Percentiles rank a stretch among this genome's conserved stretches.
Evolutionary conservation across 2,797 vertebrate species (phyloP).

Genomic region (Gambusia yucatana): DNA sequence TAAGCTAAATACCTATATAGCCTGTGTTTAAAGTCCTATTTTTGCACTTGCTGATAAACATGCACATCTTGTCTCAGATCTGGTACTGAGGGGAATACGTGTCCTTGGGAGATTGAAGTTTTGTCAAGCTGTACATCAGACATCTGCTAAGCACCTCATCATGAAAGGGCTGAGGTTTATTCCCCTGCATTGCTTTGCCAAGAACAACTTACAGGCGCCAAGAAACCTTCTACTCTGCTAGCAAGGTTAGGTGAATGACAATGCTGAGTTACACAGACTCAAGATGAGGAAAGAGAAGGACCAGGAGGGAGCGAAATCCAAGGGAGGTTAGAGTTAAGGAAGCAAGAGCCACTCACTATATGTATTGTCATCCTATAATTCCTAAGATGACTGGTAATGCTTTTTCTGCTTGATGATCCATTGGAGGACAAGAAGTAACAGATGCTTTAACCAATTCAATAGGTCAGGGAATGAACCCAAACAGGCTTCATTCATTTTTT

Average conservation of each 20-base stretch:
- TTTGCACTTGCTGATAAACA: constrained; percentile 39
- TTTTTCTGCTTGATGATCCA: constrained; percentile 74
- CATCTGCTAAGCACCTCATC: constrained; percentile 76
- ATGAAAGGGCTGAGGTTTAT: constrained; percentile 72
- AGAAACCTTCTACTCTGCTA: constrained; percentile 73
- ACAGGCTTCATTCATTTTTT: constrained; percentile 27
- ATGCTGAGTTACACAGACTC: constrained; percentile 63
- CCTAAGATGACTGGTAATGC: constrained; percentile 58
- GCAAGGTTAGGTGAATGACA: constrained; percentile 78
- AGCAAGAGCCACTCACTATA: constrained; percentile 33
- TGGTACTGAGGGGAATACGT: constrained; percentile 37
- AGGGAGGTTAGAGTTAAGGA: constrained; percentile 3
- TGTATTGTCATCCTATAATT: not conserved
- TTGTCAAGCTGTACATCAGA: constrained; percentile 70
- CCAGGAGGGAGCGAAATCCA: constrained; percentile 34
- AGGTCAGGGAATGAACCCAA: constrained; percentile 53
- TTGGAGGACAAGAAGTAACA: constrained; percentile 63
- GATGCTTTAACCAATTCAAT: constrained; percentile 63
- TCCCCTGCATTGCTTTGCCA: constrained; percentile 67
- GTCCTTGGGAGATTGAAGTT: constrained; percentile 73
- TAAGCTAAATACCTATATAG: constrained; percentile 36
- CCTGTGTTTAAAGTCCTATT: constrained; percentile 24
- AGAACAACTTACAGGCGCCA: constrained; percentile 74
- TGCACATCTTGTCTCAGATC: constrained; percentile 38
- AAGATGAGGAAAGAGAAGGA: constrained; percentile 42